Conservation (phyloP, 2,797 vertebrate genomes). For the Oreochromis mossambicus region DNA sequence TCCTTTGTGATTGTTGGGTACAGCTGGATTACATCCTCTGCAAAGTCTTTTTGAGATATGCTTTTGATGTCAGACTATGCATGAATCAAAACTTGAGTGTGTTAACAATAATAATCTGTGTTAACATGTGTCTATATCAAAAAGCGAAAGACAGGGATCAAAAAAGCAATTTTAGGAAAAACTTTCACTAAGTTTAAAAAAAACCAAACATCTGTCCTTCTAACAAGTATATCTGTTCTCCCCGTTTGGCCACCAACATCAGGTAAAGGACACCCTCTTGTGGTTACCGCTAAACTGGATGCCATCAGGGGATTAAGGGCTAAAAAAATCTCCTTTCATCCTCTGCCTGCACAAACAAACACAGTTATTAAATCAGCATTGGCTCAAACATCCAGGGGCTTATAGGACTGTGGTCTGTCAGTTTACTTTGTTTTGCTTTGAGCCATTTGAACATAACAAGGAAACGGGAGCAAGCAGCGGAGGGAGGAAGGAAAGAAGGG, state of each 20-base stretch:
- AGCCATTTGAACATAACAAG: not conserved
- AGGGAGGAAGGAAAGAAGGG: not conserved
- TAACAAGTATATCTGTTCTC: not conserved
- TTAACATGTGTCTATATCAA: not conserved
- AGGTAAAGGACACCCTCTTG: slow-evolving; percentile 60
- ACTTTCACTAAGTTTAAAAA: not conserved
- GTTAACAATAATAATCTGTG: not conserved
- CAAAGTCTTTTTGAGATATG: not conserved
- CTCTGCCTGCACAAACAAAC: slow-evolving; percentile 5
- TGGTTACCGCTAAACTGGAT: slow-evolving; percentile 26
- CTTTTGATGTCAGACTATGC: not conserved
- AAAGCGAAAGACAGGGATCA: not conserved
- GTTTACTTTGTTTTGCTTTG: slow-evolving; percentile 3
- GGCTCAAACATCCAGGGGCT: slow-evolving; percentile 8
- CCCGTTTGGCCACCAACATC: not conserved
- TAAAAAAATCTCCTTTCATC: slow-evolving; percentile 5
- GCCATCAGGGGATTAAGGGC: slow-evolving; percentile 1
- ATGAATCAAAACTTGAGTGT: not conserved
- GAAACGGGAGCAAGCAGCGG: not conserved
- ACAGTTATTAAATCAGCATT: not conserved
- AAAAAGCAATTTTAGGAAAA: not conserved
- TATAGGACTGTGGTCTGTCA: not conserved
- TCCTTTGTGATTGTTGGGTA: not conserved
- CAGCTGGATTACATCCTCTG: not conserved
- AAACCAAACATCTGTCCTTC: not conserved